Evolutionary conservation across 23 tunicate species (phyloP).

Genomic region (Trididemnum clinides): DNA sequence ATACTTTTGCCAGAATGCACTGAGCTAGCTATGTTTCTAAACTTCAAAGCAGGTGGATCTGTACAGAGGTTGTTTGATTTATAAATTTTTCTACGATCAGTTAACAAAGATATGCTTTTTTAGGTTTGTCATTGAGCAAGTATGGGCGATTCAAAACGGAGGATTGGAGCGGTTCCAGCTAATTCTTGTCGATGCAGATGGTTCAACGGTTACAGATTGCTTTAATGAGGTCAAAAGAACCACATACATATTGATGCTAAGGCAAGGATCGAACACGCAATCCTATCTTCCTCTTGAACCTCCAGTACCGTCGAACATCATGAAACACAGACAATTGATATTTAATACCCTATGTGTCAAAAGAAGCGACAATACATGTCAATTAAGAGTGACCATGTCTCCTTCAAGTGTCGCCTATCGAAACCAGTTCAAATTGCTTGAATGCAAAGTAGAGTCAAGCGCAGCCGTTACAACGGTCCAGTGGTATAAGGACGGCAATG

Average conservation of each 20-base stretch:
- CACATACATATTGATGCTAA: slow-evolving; percentile 38
- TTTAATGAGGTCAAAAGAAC: neutral
- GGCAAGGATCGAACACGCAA: neutral
- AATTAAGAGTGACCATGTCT: slow-evolving; percentile 38
- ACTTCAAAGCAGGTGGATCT: too few relatives aligned
- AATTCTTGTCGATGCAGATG: slow-evolving; percentile 19
- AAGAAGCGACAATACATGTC: slow-evolving; percentile 13
- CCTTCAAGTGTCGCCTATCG: slow-evolving; percentile 1
- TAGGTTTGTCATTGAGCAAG: slow-evolving; percentile 43
- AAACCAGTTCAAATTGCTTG: slow-evolving; percentile 1
- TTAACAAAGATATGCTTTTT: too few relatives aligned
- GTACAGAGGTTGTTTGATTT: too few relatives aligned
- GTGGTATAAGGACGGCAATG: slow-evolving; percentile 47
- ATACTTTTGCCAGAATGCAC: too few relatives aligned
- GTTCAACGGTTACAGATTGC: neutral
- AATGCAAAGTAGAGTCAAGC: slow-evolving; percentile 52
- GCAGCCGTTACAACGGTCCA: neutral
- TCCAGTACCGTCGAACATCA: slow-evolving; percentile 32
- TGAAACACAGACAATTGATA: slow-evolving; percentile 23
- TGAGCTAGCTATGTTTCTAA: too few relatives aligned
- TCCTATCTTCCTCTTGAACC: slow-evolving; percentile 12
- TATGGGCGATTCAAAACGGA: slow-evolving; percentile 54
- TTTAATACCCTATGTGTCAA: slow-evolving; percentile 24
- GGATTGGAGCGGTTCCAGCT: neutral
- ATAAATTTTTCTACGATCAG: too few relatives aligned